Evolutionary conservation across 2,888 invertebrate species (phyloP).

Genomic region (Ypsolopha sequella): DNA sequence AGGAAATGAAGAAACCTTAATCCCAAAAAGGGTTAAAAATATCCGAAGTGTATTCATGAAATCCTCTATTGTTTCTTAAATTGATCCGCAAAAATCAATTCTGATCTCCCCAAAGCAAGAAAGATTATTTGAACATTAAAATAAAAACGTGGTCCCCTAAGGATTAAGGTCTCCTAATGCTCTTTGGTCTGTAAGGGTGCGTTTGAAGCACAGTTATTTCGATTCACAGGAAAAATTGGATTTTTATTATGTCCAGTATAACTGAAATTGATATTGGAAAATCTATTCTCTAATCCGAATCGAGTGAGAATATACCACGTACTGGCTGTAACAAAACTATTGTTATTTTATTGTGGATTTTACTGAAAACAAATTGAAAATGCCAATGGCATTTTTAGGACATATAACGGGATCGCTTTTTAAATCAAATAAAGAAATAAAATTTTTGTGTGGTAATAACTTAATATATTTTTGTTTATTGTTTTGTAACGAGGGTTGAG

Average conservation of each 20-base stretch:
- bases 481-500: no score
- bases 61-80: no score
- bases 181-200: not conserved
- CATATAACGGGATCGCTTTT: not conserved
- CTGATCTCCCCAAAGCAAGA: not conserved
- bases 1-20: no score
- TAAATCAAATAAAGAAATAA: not conserved
- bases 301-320: not conserved
- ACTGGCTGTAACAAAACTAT: not conserved
- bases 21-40: no score
- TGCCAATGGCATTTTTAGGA: not conserved
- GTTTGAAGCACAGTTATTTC: not conserved
- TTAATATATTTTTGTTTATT: no score
- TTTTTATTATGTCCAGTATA: not conserved
- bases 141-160: conserved; percentile 2
- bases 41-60: no score
- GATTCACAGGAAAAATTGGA: not conserved
- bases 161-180: not conserved
- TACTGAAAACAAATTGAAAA: not conserved
- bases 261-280: not conserved
- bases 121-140: conserved; percentile 4
- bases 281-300: not conserved
- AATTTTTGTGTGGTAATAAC: not conserved
- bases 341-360: no score
- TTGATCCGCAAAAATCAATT: not conserved